phyloP scores from a whole-genome alignment of 2,888 invertebrate species.

The Euproctis similis region DNA sequence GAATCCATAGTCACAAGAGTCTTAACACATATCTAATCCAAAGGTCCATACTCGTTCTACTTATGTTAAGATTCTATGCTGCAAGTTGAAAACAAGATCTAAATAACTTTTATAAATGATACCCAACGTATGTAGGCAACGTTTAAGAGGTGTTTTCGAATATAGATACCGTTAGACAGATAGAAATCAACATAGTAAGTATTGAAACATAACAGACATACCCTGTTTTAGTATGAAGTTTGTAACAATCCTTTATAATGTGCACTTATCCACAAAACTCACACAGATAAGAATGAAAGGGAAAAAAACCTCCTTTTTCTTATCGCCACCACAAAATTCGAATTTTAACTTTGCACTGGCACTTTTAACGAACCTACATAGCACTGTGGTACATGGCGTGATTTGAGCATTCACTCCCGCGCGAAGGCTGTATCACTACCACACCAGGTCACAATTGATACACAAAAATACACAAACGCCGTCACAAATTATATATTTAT shows the following conservation, averaged over 20 bases:
- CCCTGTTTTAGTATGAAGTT: conserved; percentile 53
- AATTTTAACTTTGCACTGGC: conserved; percentile 63
- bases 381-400: conserved; percentile 61
- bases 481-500: too few relatives aligned
- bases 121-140: conserved; percentile 1
- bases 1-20: conserved; percentile 13
- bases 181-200: conserved; percentile 26
- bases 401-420: conserved; percentile 65
- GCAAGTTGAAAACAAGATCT: background rate
- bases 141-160: conserved; percentile 18
- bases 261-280: conserved; percentile 44
- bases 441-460: conserved; percentile 31
- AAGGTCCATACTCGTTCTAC: conserved; percentile 7
- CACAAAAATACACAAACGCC: conserved; percentile 29
- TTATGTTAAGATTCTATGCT: background rate
- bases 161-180: conserved; percentile 25
- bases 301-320: conserved; percentile 41
- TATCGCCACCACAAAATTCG: conserved; percentile 57
- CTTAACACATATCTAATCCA: conserved; percentile 11
- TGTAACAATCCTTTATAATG: conserved; percentile 52
- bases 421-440: conserved; percentile 47
- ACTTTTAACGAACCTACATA: conserved; percentile 65
- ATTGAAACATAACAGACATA: conserved; percentile 35
- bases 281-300: conserved; percentile 45
- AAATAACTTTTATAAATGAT: background rate